A percentile compares a stretch with the other conserved stretches of the same genome.
phyloP scores from a whole-genome alignment of 2,113 vertebrate genomes.

The Zosterops lateralis region DNA sequence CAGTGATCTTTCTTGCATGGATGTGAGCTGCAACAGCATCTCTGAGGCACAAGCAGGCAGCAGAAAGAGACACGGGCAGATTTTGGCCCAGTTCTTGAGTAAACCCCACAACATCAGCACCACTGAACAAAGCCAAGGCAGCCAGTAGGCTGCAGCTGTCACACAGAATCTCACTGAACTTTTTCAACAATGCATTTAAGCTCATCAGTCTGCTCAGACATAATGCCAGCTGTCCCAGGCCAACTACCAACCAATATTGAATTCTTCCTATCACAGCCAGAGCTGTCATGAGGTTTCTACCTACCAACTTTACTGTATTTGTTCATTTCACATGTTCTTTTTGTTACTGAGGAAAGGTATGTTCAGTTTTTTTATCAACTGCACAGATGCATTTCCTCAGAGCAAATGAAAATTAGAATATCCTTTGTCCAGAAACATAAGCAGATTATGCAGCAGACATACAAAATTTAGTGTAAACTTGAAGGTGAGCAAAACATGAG shows the following conservation, averaged over 20 bases:
- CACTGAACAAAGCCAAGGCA: not conserved
- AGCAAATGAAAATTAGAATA: not conserved
- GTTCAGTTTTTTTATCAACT: not conserved
- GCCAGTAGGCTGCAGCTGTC: not conserved
- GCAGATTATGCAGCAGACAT: not conserved
- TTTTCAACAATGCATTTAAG: not conserved
- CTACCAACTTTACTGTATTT: not conserved
- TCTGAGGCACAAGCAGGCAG: not conserved
- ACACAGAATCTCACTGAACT: not conserved
- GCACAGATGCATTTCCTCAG: not conserved
- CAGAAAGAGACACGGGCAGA: not conserved
- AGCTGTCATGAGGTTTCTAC: not conserved
- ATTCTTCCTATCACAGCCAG: not conserved
- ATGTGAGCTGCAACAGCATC: not conserved
- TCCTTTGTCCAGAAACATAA: not conserved
- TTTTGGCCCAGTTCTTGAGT: not conserved
- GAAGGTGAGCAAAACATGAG: not conserved
- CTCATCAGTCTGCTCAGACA: not conserved
- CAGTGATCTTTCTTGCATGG: not conserved
- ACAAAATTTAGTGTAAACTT: not conserved
- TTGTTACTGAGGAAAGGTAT: not conserved
- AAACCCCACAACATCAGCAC: not conserved
- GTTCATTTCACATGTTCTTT: not conserved
- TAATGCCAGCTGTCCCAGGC: not conserved
- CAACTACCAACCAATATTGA: not conserved